Base-by-base conservation (phyloP, 2,797 vertebrate species). In the Ctenochaetus hawaiiensis region DNA sequence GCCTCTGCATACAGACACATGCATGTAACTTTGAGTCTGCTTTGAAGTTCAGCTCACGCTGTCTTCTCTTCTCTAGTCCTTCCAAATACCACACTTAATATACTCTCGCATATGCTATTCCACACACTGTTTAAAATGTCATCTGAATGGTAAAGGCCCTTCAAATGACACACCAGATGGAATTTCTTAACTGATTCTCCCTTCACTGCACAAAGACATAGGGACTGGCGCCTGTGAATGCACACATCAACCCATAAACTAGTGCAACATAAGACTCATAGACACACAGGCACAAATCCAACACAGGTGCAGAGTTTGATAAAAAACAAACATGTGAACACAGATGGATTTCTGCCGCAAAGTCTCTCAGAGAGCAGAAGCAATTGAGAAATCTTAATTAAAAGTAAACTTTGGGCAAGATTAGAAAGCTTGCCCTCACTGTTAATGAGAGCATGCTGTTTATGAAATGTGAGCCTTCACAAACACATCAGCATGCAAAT, bases 331-430 rank as follows among this genome's bases (percentile, higher is more conserved):
- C 79, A 82, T 44, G 23, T 75, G 72, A 80, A 69, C 80, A 75
- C 88, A 90, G 90, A 91, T 90, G 90, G 89, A 89, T 77, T 89
- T 84, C 23, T 5, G 67, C 43, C 4, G 82, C 61, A 8, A 47
- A 75, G 82, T 87, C 89, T 89, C 84, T 54, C 4, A 44, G 84
- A 83, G 82, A 80, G 80, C 78, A 2, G 5, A 74, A 84, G 86
- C 85, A 78, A 85, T 83, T 84, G 89, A 90, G 76, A 88, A 92
- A 89, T 85, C 85, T 65, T 93, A 93, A 93, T 94, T 93, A 93
- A 93, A 94, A 93, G 86, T 92, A 91, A 93, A 92, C 93, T 92
- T 93, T 92, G 86, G 82, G 72, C 41, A 70, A 89, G 89, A 91
- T 92, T 87, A 87, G 79, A 83, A 89, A 77, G 77, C 79, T 80